A percentile compares a stretch with the other conserved stretches of the same genome.
phyloP scores from a whole-genome alignment of 2,797 vertebrate genomes.

The Agapornis canus region DNA sequence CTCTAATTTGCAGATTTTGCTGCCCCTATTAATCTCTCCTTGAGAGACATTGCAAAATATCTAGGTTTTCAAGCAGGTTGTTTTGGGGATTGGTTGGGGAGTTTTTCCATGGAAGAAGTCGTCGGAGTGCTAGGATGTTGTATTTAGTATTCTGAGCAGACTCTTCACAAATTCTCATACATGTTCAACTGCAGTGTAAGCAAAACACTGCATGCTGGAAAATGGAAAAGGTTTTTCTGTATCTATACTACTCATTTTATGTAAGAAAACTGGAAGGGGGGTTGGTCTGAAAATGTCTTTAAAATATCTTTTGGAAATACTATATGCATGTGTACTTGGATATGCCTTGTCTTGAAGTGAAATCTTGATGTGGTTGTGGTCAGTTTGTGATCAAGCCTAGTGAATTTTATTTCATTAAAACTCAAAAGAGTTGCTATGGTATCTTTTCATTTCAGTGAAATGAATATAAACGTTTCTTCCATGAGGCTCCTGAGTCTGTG shows the following conservation, averaged over 20 bases:
- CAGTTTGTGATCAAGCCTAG: not conserved
- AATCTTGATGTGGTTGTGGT: not conserved
- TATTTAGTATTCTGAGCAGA: not conserved
- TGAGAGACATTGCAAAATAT: not conserved
- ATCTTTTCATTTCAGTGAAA: not conserved
- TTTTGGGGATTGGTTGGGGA: rapidly evolving
- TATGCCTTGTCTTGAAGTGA: not conserved
- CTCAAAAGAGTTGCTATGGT: not conserved
- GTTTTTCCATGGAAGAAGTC: not conserved
- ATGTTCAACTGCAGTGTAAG: not conserved
- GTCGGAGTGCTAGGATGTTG: not conserved
- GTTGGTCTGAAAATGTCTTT: not conserved
- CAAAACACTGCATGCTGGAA: not conserved
- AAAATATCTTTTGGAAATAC: not conserved
- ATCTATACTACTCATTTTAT: not conserved
- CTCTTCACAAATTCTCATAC: not conserved
- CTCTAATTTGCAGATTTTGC: not conserved
- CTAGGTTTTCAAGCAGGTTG: not conserved
- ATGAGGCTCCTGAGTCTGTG: not conserved
- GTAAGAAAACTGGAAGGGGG: not conserved
- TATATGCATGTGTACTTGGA: not conserved
- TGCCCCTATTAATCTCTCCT: not conserved
- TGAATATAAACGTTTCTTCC: not conserved
- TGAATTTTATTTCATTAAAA: not conserved
- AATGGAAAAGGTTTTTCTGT: not conserved